Evolutionary conservation across 2,888 invertebrate species (phyloP), one percentile per base, ranked within the genome.

Genomic region (Criorhina ranunculi): DNA sequence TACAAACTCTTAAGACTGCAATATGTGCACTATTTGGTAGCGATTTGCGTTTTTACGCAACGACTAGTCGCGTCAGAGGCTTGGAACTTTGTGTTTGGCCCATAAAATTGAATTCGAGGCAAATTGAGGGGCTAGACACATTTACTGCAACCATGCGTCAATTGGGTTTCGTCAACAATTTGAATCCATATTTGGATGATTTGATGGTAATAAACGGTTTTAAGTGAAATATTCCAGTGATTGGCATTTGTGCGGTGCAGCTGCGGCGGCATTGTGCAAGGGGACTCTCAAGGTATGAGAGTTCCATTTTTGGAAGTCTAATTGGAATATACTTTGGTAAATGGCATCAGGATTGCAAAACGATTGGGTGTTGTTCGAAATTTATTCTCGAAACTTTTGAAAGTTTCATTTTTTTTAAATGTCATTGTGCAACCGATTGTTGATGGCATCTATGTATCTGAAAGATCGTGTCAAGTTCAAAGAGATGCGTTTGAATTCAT

Each of bases 121-220:
- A 66, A 64, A 59, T 72, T 29, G 49, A 37, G 64, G n/a, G n/a
- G 42, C 8, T 62, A 79, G 66, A 49, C 64, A 33, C 64, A 24
- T 33, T 53, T 51, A 46, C 60, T 49, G 44, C 33, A 24, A 8
- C 15, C 2, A 17, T 46, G 55, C 78, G 67, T 77, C 81, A 51
- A 24, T 64, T 49, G 59, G 49, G 62, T 37, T 29, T 81, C 59
- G 37, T 59, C 70, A 79, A 72, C 59, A 59, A 75, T 70, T 72
- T 42, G 55, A 31, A 12, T 37, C 83, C 83, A 83, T 83, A 83
- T 83, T 83, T 83, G 83, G 78, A 83, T 73, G 73, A 79, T 78
- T 83, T 49, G 73, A 69, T 49, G 73, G 62, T 69, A 69, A 79
- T 73, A 51, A 67, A 72, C 67, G 64, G 70, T 70, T 69, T 81